These are phyloP conservation scores for Rhamphomyia laevipes DNA, from an alignment of 2,888 invertebrate genomes.

Conservation along the genomic window DNA sequence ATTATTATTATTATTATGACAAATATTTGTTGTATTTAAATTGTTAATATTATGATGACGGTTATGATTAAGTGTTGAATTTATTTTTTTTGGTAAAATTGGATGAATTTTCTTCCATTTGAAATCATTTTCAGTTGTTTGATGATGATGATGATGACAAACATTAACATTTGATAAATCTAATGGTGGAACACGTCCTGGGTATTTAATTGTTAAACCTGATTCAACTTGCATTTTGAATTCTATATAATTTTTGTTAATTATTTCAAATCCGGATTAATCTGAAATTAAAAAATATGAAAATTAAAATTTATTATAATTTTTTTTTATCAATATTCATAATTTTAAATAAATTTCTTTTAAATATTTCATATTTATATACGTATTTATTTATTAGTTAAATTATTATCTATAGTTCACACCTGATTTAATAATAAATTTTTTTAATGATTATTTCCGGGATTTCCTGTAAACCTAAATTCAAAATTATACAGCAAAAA, in stretches of 20 bases:
- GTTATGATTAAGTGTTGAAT: slow-evolving; percentile 9
- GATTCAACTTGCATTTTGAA: slow-evolving; percentile 33
- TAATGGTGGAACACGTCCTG: slow-evolving; percentile 34
- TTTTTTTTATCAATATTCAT: too few relatives aligned
- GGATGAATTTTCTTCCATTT: slow-evolving; percentile 18
- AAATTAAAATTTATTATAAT: too few relatives aligned
- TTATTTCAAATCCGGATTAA: too few relatives aligned
- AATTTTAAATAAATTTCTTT: too few relatives aligned
- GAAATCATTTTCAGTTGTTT: slow-evolving; percentile 22
- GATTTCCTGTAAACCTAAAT: too few relatives aligned
- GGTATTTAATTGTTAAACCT: slow-evolving; percentile 29
- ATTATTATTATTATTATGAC: neutral
- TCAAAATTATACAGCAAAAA: too few relatives aligned
- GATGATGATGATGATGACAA: slow-evolving; percentile 14
- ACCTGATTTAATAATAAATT: too few relatives aligned
- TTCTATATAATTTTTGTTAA: neutral
- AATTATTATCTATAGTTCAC: too few relatives aligned
- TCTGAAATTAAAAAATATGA: too few relatives aligned
- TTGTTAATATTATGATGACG: slow-evolving; percentile 8
- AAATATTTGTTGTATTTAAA: slow-evolving; percentile 12
- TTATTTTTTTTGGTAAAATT: slow-evolving; percentile 9
- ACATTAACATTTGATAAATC: slow-evolving; percentile 31
- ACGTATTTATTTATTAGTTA: too few relatives aligned
- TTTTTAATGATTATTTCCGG: too few relatives aligned
- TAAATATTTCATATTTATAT: too few relatives aligned